phyloP scores from a whole-genome alignment of 2,797 vertebrate genomes.

The Aldrovandia affinis region DNA sequence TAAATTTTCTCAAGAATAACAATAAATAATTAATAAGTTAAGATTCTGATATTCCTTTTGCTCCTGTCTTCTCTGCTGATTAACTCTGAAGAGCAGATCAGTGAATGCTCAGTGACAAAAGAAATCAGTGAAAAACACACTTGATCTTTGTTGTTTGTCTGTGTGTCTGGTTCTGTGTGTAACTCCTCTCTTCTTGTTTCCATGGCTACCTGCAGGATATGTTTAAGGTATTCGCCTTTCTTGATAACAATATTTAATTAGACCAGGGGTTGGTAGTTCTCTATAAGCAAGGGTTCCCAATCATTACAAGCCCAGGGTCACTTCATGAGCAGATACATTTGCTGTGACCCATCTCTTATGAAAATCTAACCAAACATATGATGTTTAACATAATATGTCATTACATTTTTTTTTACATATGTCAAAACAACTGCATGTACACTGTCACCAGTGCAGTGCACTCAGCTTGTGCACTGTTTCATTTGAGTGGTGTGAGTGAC shows the following conservation, averaged over 20 bases:
- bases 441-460: not conserved
- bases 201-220: conserved; percentile 85
- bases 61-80: not conserved
- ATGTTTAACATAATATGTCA: no score
- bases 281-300: not conserved
- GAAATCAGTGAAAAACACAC: not conserved
- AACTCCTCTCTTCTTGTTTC: conserved; percentile 50
- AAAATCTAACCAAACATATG: not conserved
- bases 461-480: not conserved
- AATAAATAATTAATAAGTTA: no score
- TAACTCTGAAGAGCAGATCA: not conserved
- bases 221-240: conserved; percentile 82
- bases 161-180: conserved; percentile 48
- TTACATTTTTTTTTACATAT: not conserved
- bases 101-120: not conserved
- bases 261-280: not conserved
- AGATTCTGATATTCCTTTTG: not conserved
- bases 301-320: not conserved
- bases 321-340: not conserved
- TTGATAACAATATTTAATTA: conserved; percentile 23
- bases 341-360: not conserved
- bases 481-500: not conserved
- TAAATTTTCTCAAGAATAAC: no score
- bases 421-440: not conserved
- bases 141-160: conserved; percentile 19